Percentiles rank a stretch among this genome's conserved stretches.
Conservation (phyloP, 2,888 invertebrate genomes). For the Mythimna ferrago region DNA sequence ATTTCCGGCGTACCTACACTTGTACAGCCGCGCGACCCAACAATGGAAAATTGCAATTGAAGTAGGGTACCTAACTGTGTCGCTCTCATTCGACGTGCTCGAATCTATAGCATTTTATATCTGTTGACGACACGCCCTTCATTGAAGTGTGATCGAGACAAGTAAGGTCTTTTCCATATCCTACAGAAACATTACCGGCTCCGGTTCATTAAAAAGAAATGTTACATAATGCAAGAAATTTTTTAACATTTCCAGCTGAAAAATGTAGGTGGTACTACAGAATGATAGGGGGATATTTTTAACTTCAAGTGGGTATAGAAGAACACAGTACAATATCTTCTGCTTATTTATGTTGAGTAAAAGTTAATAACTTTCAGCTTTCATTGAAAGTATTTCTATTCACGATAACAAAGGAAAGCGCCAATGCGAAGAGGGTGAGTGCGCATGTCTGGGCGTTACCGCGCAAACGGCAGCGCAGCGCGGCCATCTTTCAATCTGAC, state of each 20-base stretch:
- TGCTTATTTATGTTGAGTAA: not conserved
- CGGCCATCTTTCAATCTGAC: constrained; percentile 22
- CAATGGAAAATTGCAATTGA: constrained; percentile 39
- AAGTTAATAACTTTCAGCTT: constrained; percentile 23
- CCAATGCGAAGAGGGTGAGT: constrained; percentile 38
- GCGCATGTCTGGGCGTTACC: constrained; percentile 61
- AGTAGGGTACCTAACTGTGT: constrained; percentile 30
- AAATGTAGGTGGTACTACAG: not conserved
- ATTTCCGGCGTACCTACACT: constrained; percentile 22
- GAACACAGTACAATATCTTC: not conserved
- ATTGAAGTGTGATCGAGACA: constrained; percentile 10
- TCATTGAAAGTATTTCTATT: constrained; percentile 24
- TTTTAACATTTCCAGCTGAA: constrained; percentile 2
- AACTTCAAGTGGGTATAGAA: not conserved
- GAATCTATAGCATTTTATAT: constrained; percentile 14
- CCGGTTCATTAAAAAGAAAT: too few relatives aligned
- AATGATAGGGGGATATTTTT: not conserved
- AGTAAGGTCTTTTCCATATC: not conserved
- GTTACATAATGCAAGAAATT: not conserved
- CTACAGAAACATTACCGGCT: not conserved
- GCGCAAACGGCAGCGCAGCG: constrained; percentile 43
- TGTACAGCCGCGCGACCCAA: constrained; percentile 15
- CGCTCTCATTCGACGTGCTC: constrained; percentile 19
- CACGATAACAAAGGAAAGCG: constrained; percentile 55
- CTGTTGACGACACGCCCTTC: constrained; percentile 3